These are phyloP conservation scores for Bujurquina vittata DNA, from an alignment of 2,113 vertebrate genomes.

Conservation along the genomic window DNA sequence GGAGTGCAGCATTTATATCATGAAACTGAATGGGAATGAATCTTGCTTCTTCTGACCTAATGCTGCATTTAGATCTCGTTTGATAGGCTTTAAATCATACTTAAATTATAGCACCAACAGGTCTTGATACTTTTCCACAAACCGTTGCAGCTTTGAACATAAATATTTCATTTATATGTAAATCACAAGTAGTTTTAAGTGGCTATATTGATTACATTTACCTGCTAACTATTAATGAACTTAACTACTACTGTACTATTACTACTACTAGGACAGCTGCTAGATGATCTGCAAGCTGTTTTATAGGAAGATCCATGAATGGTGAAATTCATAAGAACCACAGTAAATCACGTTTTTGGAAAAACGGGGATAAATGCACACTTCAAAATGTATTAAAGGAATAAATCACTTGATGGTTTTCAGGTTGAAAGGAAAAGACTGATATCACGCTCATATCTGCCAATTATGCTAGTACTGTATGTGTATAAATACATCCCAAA, in stretches of 20 bases:
- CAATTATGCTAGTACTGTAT: background rate
- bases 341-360: background rate
- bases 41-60: background rate
- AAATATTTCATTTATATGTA: background rate
- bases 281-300: background rate
- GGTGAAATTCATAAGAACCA: background rate
- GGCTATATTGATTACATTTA: background rate
- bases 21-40: conserved; percentile 14
- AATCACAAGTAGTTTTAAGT: background rate
- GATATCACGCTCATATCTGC: background rate
- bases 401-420: background rate
- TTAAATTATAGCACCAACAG: background rate
- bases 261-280: accelerated
- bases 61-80: conserved; percentile 1
- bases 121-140: background rate
- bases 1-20: conserved; percentile 14
- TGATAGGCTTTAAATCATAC: conserved; percentile 22
- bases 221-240: background rate
- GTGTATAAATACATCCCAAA: accelerated
- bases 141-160: background rate
- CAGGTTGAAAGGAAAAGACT: background rate
- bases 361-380: background rate
- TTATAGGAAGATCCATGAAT: background rate
- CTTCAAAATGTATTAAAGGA: background rate
- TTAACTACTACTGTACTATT: background rate